Percentiles rank a stretch among this genome's conserved stretches.
These are phyloP conservation scores for Aythya baeri DNA, from an alignment of 2,113 vertebrate species.

Conservation along the genomic window DNA sequence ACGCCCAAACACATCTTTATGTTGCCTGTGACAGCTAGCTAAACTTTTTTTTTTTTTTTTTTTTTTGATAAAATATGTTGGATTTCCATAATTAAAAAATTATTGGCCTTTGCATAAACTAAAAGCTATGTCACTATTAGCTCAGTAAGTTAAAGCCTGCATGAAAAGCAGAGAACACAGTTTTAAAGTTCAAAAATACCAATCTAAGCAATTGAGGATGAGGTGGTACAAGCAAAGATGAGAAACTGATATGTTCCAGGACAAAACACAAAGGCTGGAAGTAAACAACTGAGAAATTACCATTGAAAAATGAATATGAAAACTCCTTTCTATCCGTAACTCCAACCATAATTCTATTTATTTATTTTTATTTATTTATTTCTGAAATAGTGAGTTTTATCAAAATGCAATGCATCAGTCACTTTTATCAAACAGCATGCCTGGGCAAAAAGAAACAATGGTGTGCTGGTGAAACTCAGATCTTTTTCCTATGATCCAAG, in stretches of 20 bases:
- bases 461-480: neutral
- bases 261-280: neutral
- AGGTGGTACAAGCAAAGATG: neutral
- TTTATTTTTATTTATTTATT: neutral
- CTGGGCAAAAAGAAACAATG: neutral
- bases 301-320: neutral
- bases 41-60: neutral
- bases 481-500: neutral
- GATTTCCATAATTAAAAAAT: neutral
- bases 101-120: neutral
- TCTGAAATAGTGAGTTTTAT: neutral
- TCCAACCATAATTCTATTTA: neutral
- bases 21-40: neutral
- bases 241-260: neutral
- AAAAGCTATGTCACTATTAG: neutral
- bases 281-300: neutral
- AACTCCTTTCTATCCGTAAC: neutral
- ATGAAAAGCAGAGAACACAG: neutral
- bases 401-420: rapidly evolving
- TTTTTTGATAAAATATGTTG: neutral
- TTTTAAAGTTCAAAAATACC: neutral
- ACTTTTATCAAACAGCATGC: neutral
- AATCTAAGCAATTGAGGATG: neutral
- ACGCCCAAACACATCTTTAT: neutral
- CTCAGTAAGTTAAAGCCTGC: neutral